Conservation (phyloP, 2,797 vertebrate genomes). For the Anolis apletophallus region DNA sequence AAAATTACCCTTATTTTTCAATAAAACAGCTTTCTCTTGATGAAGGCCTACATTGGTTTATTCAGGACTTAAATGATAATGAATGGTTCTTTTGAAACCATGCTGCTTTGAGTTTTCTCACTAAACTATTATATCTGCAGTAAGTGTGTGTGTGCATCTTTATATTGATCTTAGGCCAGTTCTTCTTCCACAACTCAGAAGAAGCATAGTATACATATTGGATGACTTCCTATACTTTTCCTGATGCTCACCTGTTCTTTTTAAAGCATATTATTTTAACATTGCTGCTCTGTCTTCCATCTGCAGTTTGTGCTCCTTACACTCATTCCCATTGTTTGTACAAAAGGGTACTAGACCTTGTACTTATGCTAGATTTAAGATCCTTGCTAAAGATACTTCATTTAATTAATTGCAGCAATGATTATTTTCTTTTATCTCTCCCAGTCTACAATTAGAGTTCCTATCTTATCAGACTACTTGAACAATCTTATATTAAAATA, state of each 20-base stretch:
- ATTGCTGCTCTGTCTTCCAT: background rate
- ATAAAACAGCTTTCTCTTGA: background rate
- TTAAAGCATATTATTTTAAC: background rate
- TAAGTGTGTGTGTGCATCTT: no score
- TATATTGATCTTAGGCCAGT: background rate
- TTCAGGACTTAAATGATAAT: background rate
- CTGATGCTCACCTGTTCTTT: background rate
- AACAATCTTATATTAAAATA: conserved; percentile 12
- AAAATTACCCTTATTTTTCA: background rate
- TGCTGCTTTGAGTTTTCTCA: background rate
- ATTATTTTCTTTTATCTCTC: conserved; percentile 10
- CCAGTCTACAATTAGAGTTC: conserved; percentile 10
- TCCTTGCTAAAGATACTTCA: conserved; percentile 17
- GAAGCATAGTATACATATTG: background rate
- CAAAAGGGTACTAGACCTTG: background rate
- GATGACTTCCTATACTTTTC: background rate
- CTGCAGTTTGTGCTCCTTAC: background rate
- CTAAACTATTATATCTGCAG: background rate
- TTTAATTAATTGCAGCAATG: conserved; percentile 9
- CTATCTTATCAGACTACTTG: background rate
- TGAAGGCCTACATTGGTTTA: background rate
- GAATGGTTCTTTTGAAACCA: no score
- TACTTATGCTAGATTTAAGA: conserved; percentile 16
- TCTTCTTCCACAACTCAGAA: background rate
- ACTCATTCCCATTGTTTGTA: background rate